Base-by-base conservation (phyloP, 2,888 invertebrate genomes). In the Drosophila barbarae region DNA sequence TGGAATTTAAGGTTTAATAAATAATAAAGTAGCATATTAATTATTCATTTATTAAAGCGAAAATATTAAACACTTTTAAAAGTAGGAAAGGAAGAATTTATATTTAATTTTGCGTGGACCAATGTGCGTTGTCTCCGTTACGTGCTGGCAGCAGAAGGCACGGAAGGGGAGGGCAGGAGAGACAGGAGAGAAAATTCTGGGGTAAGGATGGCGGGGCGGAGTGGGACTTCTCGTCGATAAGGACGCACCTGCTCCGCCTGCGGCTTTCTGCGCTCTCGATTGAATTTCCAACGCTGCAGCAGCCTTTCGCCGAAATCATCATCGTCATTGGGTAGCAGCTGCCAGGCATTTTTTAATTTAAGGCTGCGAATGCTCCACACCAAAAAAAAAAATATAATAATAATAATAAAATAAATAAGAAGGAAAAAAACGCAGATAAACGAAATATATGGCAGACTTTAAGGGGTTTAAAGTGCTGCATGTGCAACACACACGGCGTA, bases 241-340 rank as follows among this genome's bases (percentile, higher is more conserved):
- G 52, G 68, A 53, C 68, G 69, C 69, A 68, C 69, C 68, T 59
- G 69, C 68, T 59, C 42, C 44, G 68, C 68, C 69, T 59, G 69
- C 69, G 69, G 69, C 68, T 68, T 44, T 44, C 67, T 49, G 34
- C 36, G 47, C 51, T 68, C 58, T 42, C 68, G 53, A 68, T 68
- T 68, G 59, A 67, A 68, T 68, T 68, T 69, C 32, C 50, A 51
- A 21, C 36, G 46, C 28, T 36, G 34, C 35, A 50, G 46, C 30
- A 50, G 51, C 57, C 49, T 50, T 55, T 57, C 42, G 47, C 47
- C 13, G 63, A 26, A 44, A 50, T 39, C 39, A 52, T 41, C 49
- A 49, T 38, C 51, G 52, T 69, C 53, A 69, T 63, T 63, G 52
- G 64, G 67, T 15, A 58, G 44, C 68, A 69, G 68, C 60, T 69